Conservation (phyloP, 2,113 vertebrate species). For the Anoplopoma fimbria region DNA sequence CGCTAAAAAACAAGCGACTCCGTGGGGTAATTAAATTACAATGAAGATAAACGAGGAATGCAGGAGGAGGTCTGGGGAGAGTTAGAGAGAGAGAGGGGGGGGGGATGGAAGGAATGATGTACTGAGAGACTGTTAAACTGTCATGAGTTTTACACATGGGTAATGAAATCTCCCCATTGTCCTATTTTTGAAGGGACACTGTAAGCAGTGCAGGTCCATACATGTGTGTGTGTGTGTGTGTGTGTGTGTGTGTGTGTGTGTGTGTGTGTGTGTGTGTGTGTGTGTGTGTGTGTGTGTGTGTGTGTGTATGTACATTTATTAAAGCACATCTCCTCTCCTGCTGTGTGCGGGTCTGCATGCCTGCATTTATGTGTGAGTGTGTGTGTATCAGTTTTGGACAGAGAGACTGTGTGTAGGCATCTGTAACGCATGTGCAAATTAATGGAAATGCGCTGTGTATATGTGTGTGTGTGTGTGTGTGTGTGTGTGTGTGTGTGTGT, state of each 20-base stretch:
- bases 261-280: slow-evolving; percentile 13
- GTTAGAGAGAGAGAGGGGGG: not conserved
- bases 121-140: slow-evolving; percentile 66
- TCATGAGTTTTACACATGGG: slow-evolving; percentile 54
- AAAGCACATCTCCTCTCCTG: not conserved
- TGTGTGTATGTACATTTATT: not conserved
- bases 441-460: slow-evolving; percentile 34
- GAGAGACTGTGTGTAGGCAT: slow-evolving; percentile 31
- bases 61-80: not conserved
- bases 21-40: slow-evolving; percentile 64
- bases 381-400: slow-evolving; percentile 18
- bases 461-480: too few species aligned
- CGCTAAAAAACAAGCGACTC: slow-evolving; percentile 24
- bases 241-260: slow-evolving; percentile 1
- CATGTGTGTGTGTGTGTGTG: slow-evolving; percentile 4
- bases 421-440: slow-evolving; percentile 44
- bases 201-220: slow-evolving; percentile 4
- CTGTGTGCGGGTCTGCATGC: not conserved
- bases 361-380: not conserved
- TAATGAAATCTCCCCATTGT: slow-evolving; percentile 70
- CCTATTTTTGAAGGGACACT: slow-evolving; percentile 18
- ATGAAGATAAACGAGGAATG: slow-evolving; percentile 62
- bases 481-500: not conserved
- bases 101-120: slow-evolving; percentile 62
- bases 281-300: slow-evolving; percentile 9